Evolutionary conservation across 2,797 vertebrate genomes (phyloP).

Genomic region (Coracias cyanogaster): DNA sequence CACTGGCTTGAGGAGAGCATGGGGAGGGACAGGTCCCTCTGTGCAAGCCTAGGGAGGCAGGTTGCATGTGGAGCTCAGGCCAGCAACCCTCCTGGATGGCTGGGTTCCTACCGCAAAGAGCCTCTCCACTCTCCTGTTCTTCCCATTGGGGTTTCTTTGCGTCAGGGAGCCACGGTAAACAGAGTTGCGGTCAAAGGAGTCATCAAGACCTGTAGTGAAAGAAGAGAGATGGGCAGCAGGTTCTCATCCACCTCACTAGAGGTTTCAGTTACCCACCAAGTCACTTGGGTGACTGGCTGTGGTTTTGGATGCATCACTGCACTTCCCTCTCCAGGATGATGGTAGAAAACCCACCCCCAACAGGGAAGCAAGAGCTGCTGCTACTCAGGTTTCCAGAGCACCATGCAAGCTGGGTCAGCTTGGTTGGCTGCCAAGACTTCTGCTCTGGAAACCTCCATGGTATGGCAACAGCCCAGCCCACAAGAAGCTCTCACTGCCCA

Average conservation of each 20-base stretch:
- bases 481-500: neutral
- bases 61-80: accelerated
- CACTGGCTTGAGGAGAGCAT: accelerated
- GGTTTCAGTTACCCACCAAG: neutral
- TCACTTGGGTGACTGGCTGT: accelerated
- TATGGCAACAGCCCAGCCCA: neutral
- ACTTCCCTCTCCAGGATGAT: neutral
- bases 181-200: conserved; percentile 81
- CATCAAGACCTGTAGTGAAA: conserved; percentile 42
- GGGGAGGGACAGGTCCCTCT: neutral
- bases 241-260: neutral
- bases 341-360: neutral
- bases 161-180: conserved; percentile 87
- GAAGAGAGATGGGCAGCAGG: neutral
- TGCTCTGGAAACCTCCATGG: neutral
- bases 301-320: neutral
- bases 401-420: neutral
- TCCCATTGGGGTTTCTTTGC: conserved; percentile 84
- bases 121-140: conserved; percentile 60
- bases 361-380: neutral
- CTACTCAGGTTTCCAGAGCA: neutral
- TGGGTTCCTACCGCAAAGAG: conserved; percentile 81
- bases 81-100: accelerated
- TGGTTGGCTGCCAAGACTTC: neutral
- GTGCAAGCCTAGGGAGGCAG: neutral